Percentiles rank a stretch among this genome's conserved stretches.
These are phyloP conservation scores for Collichthys lucidus DNA, from an alignment of 2,113 vertebrate species.

Conservation along the genomic window DNA sequence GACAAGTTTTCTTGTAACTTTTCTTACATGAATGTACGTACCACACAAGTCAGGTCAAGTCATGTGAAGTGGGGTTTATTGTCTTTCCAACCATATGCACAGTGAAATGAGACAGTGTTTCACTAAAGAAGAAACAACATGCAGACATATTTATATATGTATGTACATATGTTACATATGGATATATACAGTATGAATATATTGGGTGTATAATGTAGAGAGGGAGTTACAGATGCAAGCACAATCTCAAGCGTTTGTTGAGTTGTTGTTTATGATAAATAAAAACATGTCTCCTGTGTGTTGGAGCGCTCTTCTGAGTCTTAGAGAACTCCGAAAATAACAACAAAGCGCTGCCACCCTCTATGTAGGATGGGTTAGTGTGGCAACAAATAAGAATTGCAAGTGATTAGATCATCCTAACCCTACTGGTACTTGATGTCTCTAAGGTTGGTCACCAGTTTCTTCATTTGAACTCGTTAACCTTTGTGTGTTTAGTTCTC, in stretches of 20 bases:
- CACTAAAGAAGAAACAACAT: too few species aligned
- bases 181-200: too few species aligned
- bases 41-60: too few species aligned
- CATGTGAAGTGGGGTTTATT: too few species aligned
- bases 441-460: neutral
- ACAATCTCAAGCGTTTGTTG: neutral
- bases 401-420: neutral
- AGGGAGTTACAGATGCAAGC: neutral
- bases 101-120: too few species aligned
- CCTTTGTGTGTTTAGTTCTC: constrained; percentile 41
- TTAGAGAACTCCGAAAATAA: constrained; percentile 4
- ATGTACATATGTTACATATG: too few species aligned
- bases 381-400: neutral
- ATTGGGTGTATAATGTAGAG: too few species aligned
- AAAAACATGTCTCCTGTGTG: neutral
- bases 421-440: neutral
- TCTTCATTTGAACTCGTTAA: constrained; percentile 41
- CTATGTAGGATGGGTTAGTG: neutral
- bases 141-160: too few species aligned
- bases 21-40: neutral
- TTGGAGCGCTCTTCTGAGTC: neutral
- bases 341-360: neutral
- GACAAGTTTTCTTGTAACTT: neutral
- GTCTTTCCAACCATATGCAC: too few species aligned
- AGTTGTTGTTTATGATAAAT: neutral